Percentiles rank a stretch among this genome's conserved stretches.
Evolutionary conservation across 1,140 invertebrate species (phyloP).

Genomic region (Calycopis cecrops): DNA sequence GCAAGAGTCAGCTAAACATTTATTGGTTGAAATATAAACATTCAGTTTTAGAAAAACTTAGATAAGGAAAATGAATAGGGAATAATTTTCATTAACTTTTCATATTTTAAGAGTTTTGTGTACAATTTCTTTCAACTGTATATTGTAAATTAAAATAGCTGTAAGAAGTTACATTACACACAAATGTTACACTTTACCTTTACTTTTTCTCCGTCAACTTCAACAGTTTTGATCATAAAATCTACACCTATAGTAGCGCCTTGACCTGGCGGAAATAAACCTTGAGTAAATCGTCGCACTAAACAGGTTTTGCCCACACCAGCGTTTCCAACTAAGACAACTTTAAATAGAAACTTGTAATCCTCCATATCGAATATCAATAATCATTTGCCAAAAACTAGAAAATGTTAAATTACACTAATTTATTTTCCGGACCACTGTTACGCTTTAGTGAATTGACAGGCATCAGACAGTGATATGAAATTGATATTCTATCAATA

Average conservation of each 20-base stretch:
- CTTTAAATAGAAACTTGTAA: conserved; percentile 99
- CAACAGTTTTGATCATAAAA: conserved; percentile 99
- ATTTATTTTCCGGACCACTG: conserved; percentile 43
- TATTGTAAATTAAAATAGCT: background rate
- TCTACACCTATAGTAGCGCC: conserved; percentile 99
- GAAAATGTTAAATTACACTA: conserved; percentile 40
- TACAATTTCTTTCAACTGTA: background rate
- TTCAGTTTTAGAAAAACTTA: too few relatives aligned
- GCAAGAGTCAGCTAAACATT: too few relatives aligned
- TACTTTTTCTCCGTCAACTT: conserved; percentile 98
- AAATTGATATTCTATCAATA: conserved; percentile 39
- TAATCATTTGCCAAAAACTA: conserved; percentile 55
- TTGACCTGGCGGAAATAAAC: conserved; percentile 96
- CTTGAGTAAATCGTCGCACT: conserved; percentile 92
- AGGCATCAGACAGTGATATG: conserved; percentile 43
- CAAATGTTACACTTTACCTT: conserved; percentile 80
- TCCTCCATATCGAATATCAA: conserved; percentile 88
- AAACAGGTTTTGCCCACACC: conserved; percentile 96
- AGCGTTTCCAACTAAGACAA: conserved; percentile 95
- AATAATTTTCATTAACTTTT: too few relatives aligned
- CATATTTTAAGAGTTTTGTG: too few relatives aligned
- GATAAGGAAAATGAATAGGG: too few relatives aligned
- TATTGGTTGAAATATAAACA: too few relatives aligned
- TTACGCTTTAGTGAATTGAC: conserved; percentile 64
- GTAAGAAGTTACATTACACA: background rate